These are phyloP conservation scores for Pyrrhia umbra DNA, from an alignment of 2,888 invertebrate genomes.

Conservation along the genomic window DNA sequence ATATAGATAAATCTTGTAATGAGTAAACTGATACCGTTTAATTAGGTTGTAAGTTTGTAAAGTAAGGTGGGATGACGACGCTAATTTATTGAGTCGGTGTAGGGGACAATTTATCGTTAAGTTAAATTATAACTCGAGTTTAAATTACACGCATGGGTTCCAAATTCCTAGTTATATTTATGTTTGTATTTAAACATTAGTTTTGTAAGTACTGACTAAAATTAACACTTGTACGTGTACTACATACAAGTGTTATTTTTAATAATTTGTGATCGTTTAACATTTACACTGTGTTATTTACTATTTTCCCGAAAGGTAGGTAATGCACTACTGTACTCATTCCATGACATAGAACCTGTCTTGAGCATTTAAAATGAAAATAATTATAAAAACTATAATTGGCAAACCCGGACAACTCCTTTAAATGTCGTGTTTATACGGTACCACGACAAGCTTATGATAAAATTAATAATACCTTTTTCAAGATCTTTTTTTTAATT, in stretches of 20 bases:
- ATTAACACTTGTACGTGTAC: too few relatives aligned
- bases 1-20: constrained; percentile 59
- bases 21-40: constrained; percentile 64
- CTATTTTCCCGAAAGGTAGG: too few relatives aligned
- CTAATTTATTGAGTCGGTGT: constrained; percentile 54
- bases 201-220: constrained; percentile 10
- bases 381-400: too few relatives aligned
- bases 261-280: background rate
- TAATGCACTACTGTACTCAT: too few relatives aligned
- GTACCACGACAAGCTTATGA: too few relatives aligned
- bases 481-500: too few relatives aligned
- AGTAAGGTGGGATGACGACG: constrained; percentile 38
- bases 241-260: background rate
- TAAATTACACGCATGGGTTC: constrained; percentile 40
- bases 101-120: constrained; percentile 53
- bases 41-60: constrained; percentile 58
- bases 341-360: too few relatives aligned
- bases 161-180: constrained; percentile 39
- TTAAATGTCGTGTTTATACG: too few relatives aligned
- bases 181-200: constrained; percentile 21
- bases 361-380: too few relatives aligned
- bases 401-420: too few relatives aligned
- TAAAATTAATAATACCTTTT: too few relatives aligned
- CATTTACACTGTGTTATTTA: too few relatives aligned
- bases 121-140: constrained; percentile 57